Conservation (phyloP, 2,797 vertebrate genomes). For the Sylvilagus floridanus region DNA sequence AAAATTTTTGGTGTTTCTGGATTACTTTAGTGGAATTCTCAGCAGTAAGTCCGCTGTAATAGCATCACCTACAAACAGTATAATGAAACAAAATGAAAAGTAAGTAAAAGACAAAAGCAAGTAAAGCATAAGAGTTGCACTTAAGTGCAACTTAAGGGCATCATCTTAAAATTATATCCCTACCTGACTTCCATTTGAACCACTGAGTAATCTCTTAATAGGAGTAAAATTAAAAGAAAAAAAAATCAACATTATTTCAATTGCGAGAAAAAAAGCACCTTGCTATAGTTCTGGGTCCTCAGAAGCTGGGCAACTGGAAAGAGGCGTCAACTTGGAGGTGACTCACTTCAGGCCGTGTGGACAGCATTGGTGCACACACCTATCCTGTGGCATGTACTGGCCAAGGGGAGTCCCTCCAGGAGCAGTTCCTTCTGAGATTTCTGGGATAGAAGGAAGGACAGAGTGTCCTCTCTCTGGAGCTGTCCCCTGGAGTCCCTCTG, state of each 20-base stretch:
- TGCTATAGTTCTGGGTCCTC: not conserved
- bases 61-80: not conserved
- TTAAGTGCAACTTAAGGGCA: not conserved
- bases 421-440: not conserved
- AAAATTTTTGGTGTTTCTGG: not conserved
- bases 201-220: not conserved
- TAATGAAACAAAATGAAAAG: not conserved
- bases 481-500: not conserved
- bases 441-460: not conserved
- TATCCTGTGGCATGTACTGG: not conserved
- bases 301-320: not conserved
- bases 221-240: not conserved
- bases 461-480: not conserved
- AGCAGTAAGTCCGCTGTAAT: not conserved
- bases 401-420: not conserved
- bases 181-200: not conserved
- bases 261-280: not conserved
- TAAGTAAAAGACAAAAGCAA: not conserved
- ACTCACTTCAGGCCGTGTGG: not conserved
- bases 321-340: rapidly evolving
- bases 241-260: not conserved
- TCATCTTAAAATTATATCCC: slow-evolving; percentile 9
- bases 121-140: not conserved
- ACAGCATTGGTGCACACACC: not conserved
- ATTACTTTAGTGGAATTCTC: not conserved